phyloP scores from a whole-genome alignment of 35 echinoderm and acorn worm species.

The Apostichopus japonicus region DNA sequence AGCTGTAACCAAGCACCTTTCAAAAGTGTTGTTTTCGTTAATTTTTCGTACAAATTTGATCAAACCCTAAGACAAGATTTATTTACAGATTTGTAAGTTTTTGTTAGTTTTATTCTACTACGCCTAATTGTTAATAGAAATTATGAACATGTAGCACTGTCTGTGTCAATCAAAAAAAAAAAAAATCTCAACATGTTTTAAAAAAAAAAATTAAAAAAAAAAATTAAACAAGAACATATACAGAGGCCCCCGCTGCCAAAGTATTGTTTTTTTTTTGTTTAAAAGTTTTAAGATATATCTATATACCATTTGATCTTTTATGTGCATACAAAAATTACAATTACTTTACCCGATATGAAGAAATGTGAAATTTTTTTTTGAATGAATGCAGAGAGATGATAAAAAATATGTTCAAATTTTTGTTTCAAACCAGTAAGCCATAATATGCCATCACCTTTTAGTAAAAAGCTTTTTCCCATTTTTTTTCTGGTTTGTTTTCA shows the following conservation, averaged over 20 bases:
- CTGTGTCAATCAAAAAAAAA: too few relatives aligned
- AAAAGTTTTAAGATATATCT: constrained; percentile 38
- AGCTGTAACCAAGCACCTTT: too few relatives aligned
- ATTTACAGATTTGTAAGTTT: too few relatives aligned
- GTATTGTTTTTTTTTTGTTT: not conserved
- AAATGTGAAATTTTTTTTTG: constrained; percentile 26
- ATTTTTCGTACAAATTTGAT: too few relatives aligned
- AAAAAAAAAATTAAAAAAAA: constrained; percentile 12
- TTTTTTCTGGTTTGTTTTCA: not conserved
- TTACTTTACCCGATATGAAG: constrained; percentile 47
- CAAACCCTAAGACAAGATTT: too few relatives aligned
- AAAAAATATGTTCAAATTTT: constrained; percentile 15
- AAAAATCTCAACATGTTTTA: not conserved
- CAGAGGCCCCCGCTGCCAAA: not conserved
- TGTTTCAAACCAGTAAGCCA: constrained; percentile 22
- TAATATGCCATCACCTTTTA: constrained; percentile 37
- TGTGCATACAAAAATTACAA: constrained; percentile 60
- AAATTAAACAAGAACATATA: not conserved
- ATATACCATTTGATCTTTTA: constrained; percentile 57
- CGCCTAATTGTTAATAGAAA: too few relatives aligned
- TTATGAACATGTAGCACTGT: too few relatives aligned
- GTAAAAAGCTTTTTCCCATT: constrained; percentile 17
- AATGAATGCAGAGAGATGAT: constrained; percentile 24
- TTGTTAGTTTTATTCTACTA: too few relatives aligned
- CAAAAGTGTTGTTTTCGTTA: too few relatives aligned